phyloP scores from a whole-genome alignment of 2,888 invertebrate species.

The Meiosimyza platycephala region DNA sequence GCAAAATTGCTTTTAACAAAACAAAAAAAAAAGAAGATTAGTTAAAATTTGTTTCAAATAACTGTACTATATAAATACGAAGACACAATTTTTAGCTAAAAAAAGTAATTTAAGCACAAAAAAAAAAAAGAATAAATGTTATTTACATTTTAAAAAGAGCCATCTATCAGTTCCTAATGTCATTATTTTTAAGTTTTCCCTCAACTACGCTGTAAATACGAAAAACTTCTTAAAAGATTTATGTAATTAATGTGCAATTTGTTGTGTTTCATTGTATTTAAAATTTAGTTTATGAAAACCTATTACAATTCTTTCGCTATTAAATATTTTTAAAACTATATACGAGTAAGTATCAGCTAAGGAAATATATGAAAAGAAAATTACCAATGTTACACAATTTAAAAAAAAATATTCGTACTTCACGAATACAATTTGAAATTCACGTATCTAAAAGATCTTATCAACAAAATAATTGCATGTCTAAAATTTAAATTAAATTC shows the following conservation, averaged over 20 bases:
- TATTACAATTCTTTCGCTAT: constrained; percentile 16
- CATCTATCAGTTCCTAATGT: constrained; percentile 50
- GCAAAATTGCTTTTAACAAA: constrained; percentile 25
- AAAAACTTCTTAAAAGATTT: neutral
- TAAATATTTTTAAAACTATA: no score
- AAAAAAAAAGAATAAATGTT: neutral
- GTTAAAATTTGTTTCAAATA: neutral
- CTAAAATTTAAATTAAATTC: constrained; percentile 7
- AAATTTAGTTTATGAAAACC: neutral
- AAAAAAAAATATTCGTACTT: neutral
- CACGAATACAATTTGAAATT: neutral
- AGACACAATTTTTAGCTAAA: neutral
- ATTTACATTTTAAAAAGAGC: constrained; percentile 39
- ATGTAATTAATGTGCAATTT: constrained; percentile 48
- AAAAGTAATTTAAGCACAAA: constrained; percentile 10
- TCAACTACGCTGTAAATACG: constrained; percentile 20
- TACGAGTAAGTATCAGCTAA: no score
- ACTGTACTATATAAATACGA: neutral
- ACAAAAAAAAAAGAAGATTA: neutral
- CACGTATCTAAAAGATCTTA: constrained; percentile 15
- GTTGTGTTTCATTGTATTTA: constrained; percentile 28
- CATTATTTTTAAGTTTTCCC: constrained; percentile 33
- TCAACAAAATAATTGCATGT: constrained; percentile 30
- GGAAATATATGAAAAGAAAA: no score
- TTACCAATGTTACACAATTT: constrained; percentile 23